These are phyloP conservation scores for Rhodeus uyekii DNA, from an alignment of 2,797 vertebrate species.

Conservation along the genomic window DNA sequence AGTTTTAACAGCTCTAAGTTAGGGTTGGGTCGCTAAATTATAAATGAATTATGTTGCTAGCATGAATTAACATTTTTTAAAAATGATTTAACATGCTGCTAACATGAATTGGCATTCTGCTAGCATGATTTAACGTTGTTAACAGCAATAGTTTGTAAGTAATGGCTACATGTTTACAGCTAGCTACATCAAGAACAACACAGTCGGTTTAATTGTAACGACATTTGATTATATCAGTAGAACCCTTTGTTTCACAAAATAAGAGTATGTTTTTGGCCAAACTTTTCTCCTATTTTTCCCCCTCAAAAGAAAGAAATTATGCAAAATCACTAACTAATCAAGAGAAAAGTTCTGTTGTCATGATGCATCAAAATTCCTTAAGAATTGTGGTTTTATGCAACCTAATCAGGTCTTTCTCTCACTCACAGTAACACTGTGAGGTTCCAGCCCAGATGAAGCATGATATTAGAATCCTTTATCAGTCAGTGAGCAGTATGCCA, in stretches of 20 bases:
- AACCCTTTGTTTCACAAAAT: background rate
- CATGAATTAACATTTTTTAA: too few relatives aligned
- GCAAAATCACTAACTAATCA: slow-evolving; percentile 24
- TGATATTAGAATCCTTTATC: background rate
- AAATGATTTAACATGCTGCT: too few relatives aligned
- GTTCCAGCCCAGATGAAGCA: slow-evolving; percentile 5
- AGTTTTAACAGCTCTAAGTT: too few relatives aligned
- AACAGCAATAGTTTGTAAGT: background rate
- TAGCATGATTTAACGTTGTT: too few relatives aligned
- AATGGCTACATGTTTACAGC: background rate
- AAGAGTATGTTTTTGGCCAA: background rate
- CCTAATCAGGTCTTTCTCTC: background rate
- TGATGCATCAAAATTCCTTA: background rate
- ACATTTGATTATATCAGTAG: background rate
- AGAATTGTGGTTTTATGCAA: background rate
- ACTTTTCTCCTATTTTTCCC: too few relatives aligned
- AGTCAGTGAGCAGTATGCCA: background rate
- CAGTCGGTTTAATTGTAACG: background rate
- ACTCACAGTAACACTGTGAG: background rate
- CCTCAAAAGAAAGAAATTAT: background rate
- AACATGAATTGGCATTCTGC: too few relatives aligned
- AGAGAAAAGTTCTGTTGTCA: slow-evolving; percentile 1
- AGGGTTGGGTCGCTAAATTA: too few relatives aligned
- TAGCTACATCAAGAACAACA: background rate
- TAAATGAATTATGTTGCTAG: too few relatives aligned